phyloP scores from a whole-genome alignment of 37 sponge, comb jelly and placozoan species.

The Chondrosia reniformis region DNA sequence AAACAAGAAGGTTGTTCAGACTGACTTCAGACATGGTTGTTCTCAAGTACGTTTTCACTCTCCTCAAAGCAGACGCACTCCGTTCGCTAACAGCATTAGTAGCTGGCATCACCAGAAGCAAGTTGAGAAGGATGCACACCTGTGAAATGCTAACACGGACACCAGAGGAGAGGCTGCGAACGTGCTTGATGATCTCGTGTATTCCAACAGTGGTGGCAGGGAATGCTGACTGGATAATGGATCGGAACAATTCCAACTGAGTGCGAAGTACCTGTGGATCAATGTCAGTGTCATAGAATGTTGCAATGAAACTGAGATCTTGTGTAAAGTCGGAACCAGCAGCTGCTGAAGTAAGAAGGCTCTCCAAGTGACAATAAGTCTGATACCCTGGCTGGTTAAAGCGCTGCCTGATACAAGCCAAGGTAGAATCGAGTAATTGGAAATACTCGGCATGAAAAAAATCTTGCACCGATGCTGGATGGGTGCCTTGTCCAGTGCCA shows the following conservation, averaged over 20 bases:
- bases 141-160: background rate
- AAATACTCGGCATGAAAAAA: background rate
- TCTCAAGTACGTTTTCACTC: background rate
- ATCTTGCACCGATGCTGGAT: constrained; percentile 1
- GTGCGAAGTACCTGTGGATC: background rate
- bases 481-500: background rate
- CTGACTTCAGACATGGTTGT: background rate
- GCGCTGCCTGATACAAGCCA: background rate
- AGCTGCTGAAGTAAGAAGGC: background rate
- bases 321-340: background rate
- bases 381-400: background rate
- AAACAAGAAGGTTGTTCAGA: constrained; percentile 1
- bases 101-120: background rate
- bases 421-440: background rate
- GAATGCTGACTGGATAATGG: background rate
- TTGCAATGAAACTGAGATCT: background rate
- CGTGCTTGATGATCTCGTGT: background rate
- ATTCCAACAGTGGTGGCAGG: background rate
- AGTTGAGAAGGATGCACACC: too few relatives aligned
- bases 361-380: background rate
- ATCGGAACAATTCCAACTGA: background rate
- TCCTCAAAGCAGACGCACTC: background rate
- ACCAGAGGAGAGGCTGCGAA: background rate
- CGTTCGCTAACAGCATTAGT: background rate
- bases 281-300: background rate